Evolutionary conservation across 2,888 invertebrate genomes (phyloP), one percentile per base, ranked within the genome.

Genomic region (Euplagia quadripunctaria): DNA sequence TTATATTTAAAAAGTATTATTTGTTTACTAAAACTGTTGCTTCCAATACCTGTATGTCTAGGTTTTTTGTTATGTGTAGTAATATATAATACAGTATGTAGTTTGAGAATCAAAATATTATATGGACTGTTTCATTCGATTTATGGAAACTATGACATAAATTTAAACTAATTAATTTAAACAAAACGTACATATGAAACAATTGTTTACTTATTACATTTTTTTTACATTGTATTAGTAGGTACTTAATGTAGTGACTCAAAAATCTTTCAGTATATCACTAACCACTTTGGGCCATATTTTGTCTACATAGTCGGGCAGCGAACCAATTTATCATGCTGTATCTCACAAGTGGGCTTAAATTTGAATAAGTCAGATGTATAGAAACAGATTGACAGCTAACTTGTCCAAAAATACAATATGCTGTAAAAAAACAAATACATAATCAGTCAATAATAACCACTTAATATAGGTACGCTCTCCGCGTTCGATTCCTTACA

Each of bases 1-100:
- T 70, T 75, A 63, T 58, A 49, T 71, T 69, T 64, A 64, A 71
- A 75, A 68, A 66, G 49, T 63, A 11, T 43, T 46, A 42, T 68
- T 46, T 58, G 16, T 74, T 74, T 67, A 55, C 16, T 14, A n/a
- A 16, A 49, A 41, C 41, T 46, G 43, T 9, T 46, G 43, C 3
- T 31, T 31, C 31, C 31, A 2, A 9, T 46, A 46, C 9, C 43
- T 46, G 4, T 20, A 4, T 7, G 14, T 12, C 8, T 63, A 16
- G 14, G 1, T 41, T 63, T 31, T 41, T 4, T 46, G 31, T 41
- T 17, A 20, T 31, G 58, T 51, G 7, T 16, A 52, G 4, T 68
- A 0, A 49, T 58, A 61, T 12, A 61, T 31, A 14, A 12, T 58
- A 11, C 20, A n/a, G 20, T 51, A 20, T 12, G 4, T 31, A 31